A percentile compares a stretch with the other conserved stretches of the same genome.
These are phyloP conservation scores for Stegophylla sp. DNA, from an alignment of 2,888 invertebrate genomes.

Conservation along the genomic window DNA sequence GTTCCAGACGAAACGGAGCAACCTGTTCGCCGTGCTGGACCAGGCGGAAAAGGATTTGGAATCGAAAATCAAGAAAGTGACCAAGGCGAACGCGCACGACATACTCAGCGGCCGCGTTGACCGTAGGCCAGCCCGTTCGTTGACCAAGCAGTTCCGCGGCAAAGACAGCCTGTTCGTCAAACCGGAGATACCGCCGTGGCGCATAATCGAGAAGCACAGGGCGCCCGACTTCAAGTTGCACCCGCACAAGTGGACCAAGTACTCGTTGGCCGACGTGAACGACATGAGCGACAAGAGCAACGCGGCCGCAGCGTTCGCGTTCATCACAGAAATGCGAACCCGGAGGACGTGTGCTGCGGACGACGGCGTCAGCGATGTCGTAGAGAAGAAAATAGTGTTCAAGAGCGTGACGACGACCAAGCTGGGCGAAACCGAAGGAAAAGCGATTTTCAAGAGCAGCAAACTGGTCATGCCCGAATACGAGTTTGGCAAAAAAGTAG, in stretches of 20 bases:
- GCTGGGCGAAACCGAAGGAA: not conserved
- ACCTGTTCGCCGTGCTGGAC: slow-evolving; percentile 46
- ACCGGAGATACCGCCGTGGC: slow-evolving; percentile 53
- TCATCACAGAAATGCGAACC: slow-evolving; percentile 57
- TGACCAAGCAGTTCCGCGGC: slow-evolving; percentile 43
- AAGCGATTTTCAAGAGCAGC: slow-evolving; percentile 26
- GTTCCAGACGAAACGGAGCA: slow-evolving; percentile 42
- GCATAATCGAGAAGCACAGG: slow-evolving; percentile 27
- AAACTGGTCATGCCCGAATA: slow-evolving; percentile 57
- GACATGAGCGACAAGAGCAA: slow-evolving; percentile 60
- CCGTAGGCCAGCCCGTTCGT: not conserved
- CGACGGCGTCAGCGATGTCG: not conserved
- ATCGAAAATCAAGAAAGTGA: slow-evolving; percentile 37
- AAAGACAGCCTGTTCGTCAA: slow-evolving; percentile 50
- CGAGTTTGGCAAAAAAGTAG: slow-evolving; percentile 33
- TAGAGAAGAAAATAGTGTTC: slow-evolving; percentile 45
- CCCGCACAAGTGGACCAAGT: slow-evolving; percentile 60
- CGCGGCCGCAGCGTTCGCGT: slow-evolving; percentile 59
- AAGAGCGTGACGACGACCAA: not conserved
- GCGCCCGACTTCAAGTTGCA: slow-evolving; percentile 49
- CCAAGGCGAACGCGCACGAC: not conserved
- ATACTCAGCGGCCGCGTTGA: slow-evolving; percentile 25
- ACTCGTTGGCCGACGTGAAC: slow-evolving; percentile 59
- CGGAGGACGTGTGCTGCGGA: slow-evolving; percentile 33
- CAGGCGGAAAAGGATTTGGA: slow-evolving; percentile 44